Conservation (phyloP, 1,140 invertebrate genomes). For the Teleopsis dalmanni region DNA sequence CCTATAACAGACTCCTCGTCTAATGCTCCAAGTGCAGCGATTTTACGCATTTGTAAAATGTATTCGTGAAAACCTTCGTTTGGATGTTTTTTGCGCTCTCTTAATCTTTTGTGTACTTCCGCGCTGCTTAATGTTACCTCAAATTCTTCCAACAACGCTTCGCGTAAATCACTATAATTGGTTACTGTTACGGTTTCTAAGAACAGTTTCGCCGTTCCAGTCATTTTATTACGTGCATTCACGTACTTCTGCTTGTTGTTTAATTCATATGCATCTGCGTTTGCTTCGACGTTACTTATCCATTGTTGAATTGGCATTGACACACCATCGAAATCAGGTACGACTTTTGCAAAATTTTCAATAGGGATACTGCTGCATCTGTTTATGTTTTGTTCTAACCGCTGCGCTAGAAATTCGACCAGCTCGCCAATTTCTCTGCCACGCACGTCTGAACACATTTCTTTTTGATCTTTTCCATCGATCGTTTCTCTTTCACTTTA, state of each 20-base stretch:
- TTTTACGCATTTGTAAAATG: background rate
- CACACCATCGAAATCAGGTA: background rate
- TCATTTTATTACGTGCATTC: slow-evolving; percentile 8
- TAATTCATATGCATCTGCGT: slow-evolving; percentile 5
- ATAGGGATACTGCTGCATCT: no score
- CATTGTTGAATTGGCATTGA: slow-evolving; percentile 5
- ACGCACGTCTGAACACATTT: no score
- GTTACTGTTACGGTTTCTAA: background rate
- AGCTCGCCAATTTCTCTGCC: no score
- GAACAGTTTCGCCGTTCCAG: background rate
- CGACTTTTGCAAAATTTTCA: background rate
- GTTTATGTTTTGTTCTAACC: no score
- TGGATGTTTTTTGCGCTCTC: background rate
- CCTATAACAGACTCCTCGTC: no score
- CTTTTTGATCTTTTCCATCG: no score
- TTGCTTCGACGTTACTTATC: slow-evolving; percentile 3
- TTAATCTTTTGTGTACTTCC: background rate
- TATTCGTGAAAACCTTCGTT: slow-evolving; percentile 1
- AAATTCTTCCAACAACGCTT: background rate
- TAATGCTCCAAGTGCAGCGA: no score
- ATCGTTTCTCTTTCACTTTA: no score
- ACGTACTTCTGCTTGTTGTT: slow-evolving; percentile 4
- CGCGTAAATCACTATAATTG: background rate
- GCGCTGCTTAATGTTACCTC: background rate
- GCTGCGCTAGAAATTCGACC: no score